phyloP scores from a whole-genome alignment of 1,140 invertebrate genomes.

The Telenomus remus region DNA sequence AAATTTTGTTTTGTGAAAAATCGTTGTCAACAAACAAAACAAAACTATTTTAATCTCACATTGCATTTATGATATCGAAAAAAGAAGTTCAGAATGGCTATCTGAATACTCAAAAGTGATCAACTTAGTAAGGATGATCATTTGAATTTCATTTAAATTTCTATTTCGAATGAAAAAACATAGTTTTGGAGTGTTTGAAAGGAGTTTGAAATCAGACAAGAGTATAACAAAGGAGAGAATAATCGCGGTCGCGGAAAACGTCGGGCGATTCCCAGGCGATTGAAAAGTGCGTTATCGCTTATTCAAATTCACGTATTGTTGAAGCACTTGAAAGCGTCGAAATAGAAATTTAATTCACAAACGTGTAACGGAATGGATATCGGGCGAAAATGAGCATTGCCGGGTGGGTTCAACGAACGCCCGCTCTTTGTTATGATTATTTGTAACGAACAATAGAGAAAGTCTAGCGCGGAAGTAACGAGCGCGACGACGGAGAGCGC shows the following conservation, averaged over 20 bases:
- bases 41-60: no score
- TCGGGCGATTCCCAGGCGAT: no score
- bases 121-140: no score
- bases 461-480: slow-evolving; percentile 69
- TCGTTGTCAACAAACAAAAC: no score
- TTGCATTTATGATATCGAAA: no score
- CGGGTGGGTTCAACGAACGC: slow-evolving; percentile 46
- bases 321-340: neutral
- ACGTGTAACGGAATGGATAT: slow-evolving; percentile 23
- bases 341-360: slow-evolving; percentile 33
- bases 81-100: no score
- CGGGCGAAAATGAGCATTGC: slow-evolving; percentile 13
- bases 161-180: no score
- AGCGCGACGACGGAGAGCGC: slow-evolving; percentile 42
- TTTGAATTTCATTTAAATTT: no score
- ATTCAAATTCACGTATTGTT: slow-evolving; percentile 22
- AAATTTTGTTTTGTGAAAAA: no score
- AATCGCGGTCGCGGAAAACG: neutral
- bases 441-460: slow-evolving; percentile 73
- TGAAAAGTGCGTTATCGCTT: neutral
- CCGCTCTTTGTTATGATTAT: slow-evolving; percentile 51
- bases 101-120: no score
- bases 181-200: no score
- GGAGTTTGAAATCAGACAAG: neutral
- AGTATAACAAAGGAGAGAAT: neutral